These are phyloP conservation scores for Shargacucullia verbasci DNA, from an alignment of 2,888 invertebrate genomes.

Conservation along the genomic window DNA sequence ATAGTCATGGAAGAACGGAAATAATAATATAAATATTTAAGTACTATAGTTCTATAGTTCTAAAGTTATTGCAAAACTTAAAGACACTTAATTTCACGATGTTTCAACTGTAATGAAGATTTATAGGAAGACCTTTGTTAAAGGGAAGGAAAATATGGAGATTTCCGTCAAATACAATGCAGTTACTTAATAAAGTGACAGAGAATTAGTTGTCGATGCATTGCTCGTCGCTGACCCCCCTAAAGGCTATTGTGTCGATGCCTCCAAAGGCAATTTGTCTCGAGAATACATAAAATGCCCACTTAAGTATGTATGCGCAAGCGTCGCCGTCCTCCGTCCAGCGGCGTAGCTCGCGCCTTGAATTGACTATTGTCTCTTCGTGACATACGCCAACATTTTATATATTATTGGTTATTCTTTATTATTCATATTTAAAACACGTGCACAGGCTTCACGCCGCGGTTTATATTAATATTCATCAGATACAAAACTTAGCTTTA, in stretches of 20 bases:
- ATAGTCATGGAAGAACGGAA: too few species aligned
- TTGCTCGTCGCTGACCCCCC: constrained; percentile 55
- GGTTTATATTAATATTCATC: constrained; percentile 56
- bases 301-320: constrained; percentile 67
- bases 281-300: constrained; percentile 74
- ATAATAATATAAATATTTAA: too few species aligned
- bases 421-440: constrained; percentile 62
- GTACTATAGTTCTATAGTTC: too few species aligned
- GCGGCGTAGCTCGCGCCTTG: constrained; percentile 68
- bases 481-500: constrained; percentile 39
- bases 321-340: constrained; percentile 56
- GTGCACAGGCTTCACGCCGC: constrained; percentile 42
- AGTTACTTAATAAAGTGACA: constrained; percentile 44
- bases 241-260: constrained; percentile 68
- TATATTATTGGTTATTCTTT: constrained; percentile 49
- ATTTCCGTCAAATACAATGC: constrained; percentile 43
- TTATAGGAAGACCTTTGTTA: constrained; percentile 29
- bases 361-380: constrained; percentile 74
- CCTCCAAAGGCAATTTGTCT: constrained; percentile 77
- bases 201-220: constrained; percentile 65
- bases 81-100: too few species aligned
- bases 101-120: constrained; percentile 24
- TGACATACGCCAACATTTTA: constrained; percentile 49
- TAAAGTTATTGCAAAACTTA: too few species aligned
- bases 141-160: constrained; percentile 31